phyloP scores from a whole-genome alignment of 2,113 vertebrate species.

The Rhinogobius similis region DNA sequence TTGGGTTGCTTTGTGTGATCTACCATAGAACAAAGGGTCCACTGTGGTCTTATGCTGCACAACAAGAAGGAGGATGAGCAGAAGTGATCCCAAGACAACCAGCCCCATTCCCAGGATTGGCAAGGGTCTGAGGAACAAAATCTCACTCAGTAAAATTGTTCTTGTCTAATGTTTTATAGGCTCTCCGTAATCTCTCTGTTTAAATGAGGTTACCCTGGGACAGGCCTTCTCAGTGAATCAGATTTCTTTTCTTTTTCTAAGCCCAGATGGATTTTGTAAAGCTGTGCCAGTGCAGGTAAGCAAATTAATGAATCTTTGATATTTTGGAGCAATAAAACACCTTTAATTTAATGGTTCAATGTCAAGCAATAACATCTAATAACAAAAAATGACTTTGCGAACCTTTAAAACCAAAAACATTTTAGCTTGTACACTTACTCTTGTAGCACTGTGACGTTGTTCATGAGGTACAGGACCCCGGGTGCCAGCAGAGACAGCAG shows the following conservation, averaged over 20 bases:
- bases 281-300: not conserved
- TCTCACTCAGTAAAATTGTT: not conserved
- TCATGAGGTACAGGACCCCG: slow-evolving; percentile 78
- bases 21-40: slow-evolving; percentile 89
- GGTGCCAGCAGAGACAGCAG: slow-evolving; percentile 81
- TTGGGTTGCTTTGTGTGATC: not conserved
- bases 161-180: not conserved
- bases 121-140: slow-evolving; percentile 64
- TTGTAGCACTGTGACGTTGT: slow-evolving; percentile 73
- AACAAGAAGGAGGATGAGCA: slow-evolving; percentile 67
- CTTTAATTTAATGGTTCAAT: too few relatives aligned
- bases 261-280: slow-evolving; percentile 2
- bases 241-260: slow-evolving; percentile 2
- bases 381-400: too few relatives aligned
- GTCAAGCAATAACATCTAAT: too few relatives aligned
- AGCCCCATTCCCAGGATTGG: slow-evolving; percentile 67
- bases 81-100: slow-evolving; percentile 69
- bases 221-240: slow-evolving; percentile 5
- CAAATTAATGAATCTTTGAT: slow-evolving; percentile 5
- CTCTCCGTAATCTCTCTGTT: not conserved
- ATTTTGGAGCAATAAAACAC: too few relatives aligned
- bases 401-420: too few relatives aligned
- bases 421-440: slow-evolving; percentile 83
- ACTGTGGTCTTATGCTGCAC: slow-evolving; percentile 63
- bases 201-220: slow-evolving; percentile 15